A percentile compares a stretch with the other conserved stretches of the same genome.
These are phyloP conservation scores for Xiphophorus birchmanni DNA, from an alignment of 2,797 vertebrate genomes.

Conservation along the genomic window DNA sequence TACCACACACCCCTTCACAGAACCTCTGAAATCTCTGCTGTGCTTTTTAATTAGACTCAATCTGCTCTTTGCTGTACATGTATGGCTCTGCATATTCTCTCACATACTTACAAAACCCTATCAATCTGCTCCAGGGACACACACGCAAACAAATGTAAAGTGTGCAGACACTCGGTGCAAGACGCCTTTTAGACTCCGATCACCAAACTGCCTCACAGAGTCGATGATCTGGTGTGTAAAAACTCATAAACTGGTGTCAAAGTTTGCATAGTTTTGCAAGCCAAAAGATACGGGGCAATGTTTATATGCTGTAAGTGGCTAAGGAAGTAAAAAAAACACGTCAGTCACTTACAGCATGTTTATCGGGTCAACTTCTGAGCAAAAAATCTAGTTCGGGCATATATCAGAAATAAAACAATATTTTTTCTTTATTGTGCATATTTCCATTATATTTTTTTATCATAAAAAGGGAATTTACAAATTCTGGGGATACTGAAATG, in stretches of 20 bases:
- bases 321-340: not conserved
- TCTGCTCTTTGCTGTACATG: constrained; percentile 52
- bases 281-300: not conserved
- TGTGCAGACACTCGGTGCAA: constrained; percentile 41
- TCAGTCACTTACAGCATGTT: not conserved
- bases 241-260: constrained; percentile 31
- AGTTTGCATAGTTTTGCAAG: constrained; percentile 30
- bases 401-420: not conserved
- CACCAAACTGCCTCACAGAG: constrained; percentile 42
- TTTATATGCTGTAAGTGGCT: constrained; percentile 14
- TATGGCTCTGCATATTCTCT: constrained; percentile 39
- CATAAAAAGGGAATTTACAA: not conserved
- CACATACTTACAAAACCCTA: constrained; percentile 51
- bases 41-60: constrained; percentile 81
- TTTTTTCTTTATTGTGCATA: not conserved
- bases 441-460: not conserved
- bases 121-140: constrained; percentile 64
- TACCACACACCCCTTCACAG: constrained; percentile 44
- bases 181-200: constrained; percentile 35
- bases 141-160: constrained; percentile 27
- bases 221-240: constrained; percentile 27
- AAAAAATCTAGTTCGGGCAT: not conserved
- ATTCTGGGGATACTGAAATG: not conserved
- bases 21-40: constrained; percentile 68
- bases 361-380: not conserved